Percentiles rank a stretch among this genome's conserved stretches.
Evolutionary conservation across 2,888 invertebrate genomes (phyloP).

Genomic region (Brassicogethes aeneus): DNA sequence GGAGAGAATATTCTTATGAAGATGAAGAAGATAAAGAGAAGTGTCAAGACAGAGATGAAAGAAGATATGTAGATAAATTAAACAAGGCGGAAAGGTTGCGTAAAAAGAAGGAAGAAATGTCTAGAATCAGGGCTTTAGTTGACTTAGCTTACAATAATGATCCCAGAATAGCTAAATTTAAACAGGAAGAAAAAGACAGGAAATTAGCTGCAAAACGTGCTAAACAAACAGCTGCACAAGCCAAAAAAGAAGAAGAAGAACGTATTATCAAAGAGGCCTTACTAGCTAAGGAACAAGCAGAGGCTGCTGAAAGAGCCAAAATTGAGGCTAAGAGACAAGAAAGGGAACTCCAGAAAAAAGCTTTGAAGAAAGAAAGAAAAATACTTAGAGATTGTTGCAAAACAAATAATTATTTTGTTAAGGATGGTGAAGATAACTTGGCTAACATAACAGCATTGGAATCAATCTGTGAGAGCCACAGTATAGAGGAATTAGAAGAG

Average conservation of each 20-base stretch:
- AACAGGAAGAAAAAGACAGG: slow-evolving; percentile 86
- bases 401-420: slow-evolving; percentile 70
- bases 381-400: slow-evolving; percentile 69
- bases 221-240: slow-evolving; percentile 73
- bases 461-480: slow-evolving; percentile 77
- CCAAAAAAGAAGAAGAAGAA: slow-evolving; percentile 77
- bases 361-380: slow-evolving; percentile 81
- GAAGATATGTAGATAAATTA: slow-evolving; percentile 97
- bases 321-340: slow-evolving; percentile 78
- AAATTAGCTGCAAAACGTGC: slow-evolving; percentile 85
- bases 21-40: slow-evolving; percentile 99
- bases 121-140: slow-evolving; percentile 80
- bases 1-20: slow-evolving; percentile 97
- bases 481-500: slow-evolving; percentile 61
- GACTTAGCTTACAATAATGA: slow-evolving; percentile 92
- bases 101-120: slow-evolving; percentile 95
- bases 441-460: slow-evolving; percentile 87
- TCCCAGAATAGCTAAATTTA: slow-evolving; percentile 86
- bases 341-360: slow-evolving; percentile 75
- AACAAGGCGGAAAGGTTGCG: slow-evolving; percentile 90
- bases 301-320: slow-evolving; percentile 73
- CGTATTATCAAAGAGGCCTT: slow-evolving; percentile 63
- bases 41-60: slow-evolving; percentile 91
- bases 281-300: slow-evolving; percentile 65
- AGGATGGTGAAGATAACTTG: slow-evolving; percentile 62